These are phyloP conservation scores for Cyrtonyx montezumae DNA, from an alignment of 2,113 vertebrate species.

Conservation along the genomic window DNA sequence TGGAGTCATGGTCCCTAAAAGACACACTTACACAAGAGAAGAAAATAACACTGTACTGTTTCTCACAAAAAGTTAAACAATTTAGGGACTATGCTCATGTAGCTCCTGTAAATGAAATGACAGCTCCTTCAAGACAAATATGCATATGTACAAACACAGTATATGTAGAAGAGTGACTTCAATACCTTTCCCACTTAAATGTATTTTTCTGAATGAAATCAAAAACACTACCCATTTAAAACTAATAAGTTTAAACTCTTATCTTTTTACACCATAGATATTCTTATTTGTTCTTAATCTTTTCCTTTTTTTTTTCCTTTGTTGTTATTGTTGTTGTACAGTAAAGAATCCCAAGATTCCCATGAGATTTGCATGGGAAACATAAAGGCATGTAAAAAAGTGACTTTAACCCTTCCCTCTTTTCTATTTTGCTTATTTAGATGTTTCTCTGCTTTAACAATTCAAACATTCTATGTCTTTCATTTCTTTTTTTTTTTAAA, in stretches of 20 bases:
- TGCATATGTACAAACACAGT: fast-evolving
- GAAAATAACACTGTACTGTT: not conserved
- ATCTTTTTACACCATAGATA: not conserved
- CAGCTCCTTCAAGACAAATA: not conserved
- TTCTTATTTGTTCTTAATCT: not conserved
- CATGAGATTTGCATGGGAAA: not conserved
- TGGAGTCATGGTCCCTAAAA: constrained; percentile 2
- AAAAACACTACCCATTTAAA: not conserved
- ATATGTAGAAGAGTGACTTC: not conserved
- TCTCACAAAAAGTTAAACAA: not conserved
- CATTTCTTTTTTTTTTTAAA: not conserved
- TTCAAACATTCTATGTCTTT: not conserved
- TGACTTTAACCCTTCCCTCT: not conserved
- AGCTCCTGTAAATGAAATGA: not conserved
- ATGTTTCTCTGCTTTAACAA: not conserved
- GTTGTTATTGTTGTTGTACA: not conserved
- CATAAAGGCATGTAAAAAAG: not conserved
- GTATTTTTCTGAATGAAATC: not conserved
- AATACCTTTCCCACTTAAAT: not conserved
- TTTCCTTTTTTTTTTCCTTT: not conserved
- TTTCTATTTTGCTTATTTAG: not conserved
- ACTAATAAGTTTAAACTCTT: not conserved
- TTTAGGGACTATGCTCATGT: not conserved
- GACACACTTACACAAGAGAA: not conserved
- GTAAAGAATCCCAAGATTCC: not conserved